Percentiles rank a stretch among this genome's conserved stretches.
Evolutionary conservation across 2,113 vertebrate species (phyloP).

Genomic region (Dicaeum eximium): DNA sequence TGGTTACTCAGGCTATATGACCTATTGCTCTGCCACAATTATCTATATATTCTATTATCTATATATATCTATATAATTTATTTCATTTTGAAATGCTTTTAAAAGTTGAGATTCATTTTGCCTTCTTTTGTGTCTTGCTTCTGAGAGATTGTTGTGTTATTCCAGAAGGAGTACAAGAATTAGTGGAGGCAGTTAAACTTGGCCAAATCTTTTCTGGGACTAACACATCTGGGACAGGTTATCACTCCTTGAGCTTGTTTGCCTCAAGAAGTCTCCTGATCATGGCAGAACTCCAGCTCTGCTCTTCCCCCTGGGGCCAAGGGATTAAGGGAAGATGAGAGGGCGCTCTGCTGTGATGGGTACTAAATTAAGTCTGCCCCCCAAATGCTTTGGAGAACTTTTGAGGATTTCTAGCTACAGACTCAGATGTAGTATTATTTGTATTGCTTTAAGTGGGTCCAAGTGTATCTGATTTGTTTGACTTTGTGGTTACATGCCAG

Average conservation of each 20-base stretch:
- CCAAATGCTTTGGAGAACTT: not conserved
- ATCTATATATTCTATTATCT: not conserved
- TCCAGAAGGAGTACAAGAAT: not conserved
- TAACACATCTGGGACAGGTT: not conserved
- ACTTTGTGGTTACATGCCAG: not conserved
- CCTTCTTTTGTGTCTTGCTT: not conserved
- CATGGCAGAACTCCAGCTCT: not conserved
- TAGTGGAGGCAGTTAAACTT: not conserved
- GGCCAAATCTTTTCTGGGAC: not conserved
- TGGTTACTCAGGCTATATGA: not conserved
- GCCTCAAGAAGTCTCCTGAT: rapidly evolving
- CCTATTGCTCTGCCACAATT: not conserved
- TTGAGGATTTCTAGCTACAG: not conserved
- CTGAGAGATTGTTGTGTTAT: not conserved
- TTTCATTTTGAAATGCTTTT: not conserved
- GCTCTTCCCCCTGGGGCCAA: not conserved
- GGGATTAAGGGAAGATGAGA: not conserved
- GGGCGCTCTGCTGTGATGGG: not conserved
- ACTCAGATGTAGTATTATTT: not conserved
- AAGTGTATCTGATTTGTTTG: not conserved
- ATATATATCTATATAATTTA: not conserved
- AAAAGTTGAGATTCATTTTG: not conserved
- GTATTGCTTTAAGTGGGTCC: not conserved
- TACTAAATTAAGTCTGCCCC: not conserved
- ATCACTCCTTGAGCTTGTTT: not conserved